These are phyloP conservation scores for Erpobdella octoculata DNA, from an alignment of 2,888 invertebrate genomes.

Conservation along the genomic window DNA sequence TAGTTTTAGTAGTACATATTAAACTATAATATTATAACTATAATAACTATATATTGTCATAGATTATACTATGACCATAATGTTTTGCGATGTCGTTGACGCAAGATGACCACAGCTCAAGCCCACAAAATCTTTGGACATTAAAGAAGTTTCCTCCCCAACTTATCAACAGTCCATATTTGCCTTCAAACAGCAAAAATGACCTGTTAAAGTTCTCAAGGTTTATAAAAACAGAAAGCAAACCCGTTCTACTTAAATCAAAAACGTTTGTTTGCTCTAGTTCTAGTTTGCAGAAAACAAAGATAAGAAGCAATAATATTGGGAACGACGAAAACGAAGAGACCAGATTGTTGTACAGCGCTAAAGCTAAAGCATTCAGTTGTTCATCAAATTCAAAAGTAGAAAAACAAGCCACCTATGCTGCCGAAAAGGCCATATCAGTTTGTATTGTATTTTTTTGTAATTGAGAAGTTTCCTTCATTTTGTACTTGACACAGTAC, in stretches of 20 bases:
- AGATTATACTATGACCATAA: no score
- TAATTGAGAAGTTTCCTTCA: neutral
- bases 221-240: neutral
- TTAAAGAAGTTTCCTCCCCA: constrained; percentile 11
- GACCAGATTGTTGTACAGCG: neutral
- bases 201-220: neutral
- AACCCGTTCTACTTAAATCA: constrained; percentile 5
- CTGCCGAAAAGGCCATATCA: neutral
- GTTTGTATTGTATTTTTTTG: no score
- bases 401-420: neutral
- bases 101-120: no score
- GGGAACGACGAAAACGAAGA: neutral
- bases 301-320: neutral
- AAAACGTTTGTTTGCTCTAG: neutral
- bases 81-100: no score
- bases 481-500: neutral
- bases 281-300: no score
- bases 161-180: constrained; percentile 32
- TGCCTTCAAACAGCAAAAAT: constrained; percentile 19
- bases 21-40: no score
- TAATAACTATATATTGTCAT: no score
- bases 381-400: neutral
- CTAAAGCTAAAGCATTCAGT: neutral
- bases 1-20: no score
- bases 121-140: no score